Conservation (phyloP, 2,797 vertebrate species). For the Sebastes trivittatus region DNA sequence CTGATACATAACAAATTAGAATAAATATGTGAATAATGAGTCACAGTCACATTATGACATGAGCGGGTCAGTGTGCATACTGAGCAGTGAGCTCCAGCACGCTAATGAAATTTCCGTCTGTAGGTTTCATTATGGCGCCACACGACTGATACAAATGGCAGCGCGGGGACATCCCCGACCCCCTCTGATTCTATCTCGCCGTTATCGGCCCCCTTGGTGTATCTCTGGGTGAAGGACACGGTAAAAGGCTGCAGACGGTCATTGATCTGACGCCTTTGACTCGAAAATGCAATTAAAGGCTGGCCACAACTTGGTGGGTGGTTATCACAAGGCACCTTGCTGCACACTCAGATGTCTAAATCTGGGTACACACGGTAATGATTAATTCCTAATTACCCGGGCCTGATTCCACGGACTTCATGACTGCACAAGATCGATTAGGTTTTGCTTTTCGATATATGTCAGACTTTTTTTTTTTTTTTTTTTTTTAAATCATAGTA, state of each 20-base stretch:
- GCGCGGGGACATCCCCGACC: slow-evolving; percentile 56
- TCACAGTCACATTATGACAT: slow-evolving; percentile 14
- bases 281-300: slow-evolving; percentile 75
- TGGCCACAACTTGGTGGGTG: slow-evolving; percentile 54
- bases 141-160: slow-evolving; percentile 56
- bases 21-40: slow-evolving; percentile 45
- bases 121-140: slow-evolving; percentile 45
- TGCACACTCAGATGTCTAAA: slow-evolving; percentile 47
- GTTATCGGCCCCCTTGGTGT: slow-evolving; percentile 58
- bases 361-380: slow-evolving; percentile 36
- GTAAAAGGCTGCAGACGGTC: slow-evolving; percentile 57
- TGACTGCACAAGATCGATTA: slow-evolving; percentile 19
- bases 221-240: slow-evolving; percentile 63
- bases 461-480: background rate
- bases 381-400: slow-evolving; percentile 62
- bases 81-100: slow-evolving; percentile 6
- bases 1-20: background rate
- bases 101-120: slow-evolving; percentile 53
- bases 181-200: slow-evolving; percentile 55
- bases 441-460: slow-evolving; percentile 11
- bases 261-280: slow-evolving; percentile 73
- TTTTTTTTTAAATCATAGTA: background rate
- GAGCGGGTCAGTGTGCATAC: slow-evolving; percentile 21
- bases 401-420: slow-evolving; percentile 42
- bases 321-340: slow-evolving; percentile 54